phyloP scores from a whole-genome alignment of 2,888 invertebrate genomes.

The Barypeithes pellucidus region DNA sequence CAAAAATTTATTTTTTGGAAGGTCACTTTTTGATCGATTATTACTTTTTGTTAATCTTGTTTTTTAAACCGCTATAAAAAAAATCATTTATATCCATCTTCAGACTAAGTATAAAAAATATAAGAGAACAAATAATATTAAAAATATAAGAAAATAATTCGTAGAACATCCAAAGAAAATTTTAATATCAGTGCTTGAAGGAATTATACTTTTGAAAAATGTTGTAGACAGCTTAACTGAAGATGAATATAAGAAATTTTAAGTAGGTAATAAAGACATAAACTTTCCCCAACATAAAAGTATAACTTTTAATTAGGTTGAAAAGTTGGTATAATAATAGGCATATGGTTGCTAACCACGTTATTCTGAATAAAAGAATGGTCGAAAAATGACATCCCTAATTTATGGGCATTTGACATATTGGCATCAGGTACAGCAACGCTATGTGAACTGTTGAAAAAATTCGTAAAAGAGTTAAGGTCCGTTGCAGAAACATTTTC shows the following conservation, averaged over 20 bases:
- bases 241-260: slow-evolving; percentile 58
- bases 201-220: too few relatives aligned
- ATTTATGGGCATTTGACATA: slow-evolving; percentile 67
- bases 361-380: slow-evolving; percentile 68
- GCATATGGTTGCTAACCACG: slow-evolving; percentile 69
- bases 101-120: neutral
- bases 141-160: too few relatives aligned
- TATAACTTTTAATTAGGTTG: slow-evolving; percentile 65
- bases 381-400: slow-evolving; percentile 70
- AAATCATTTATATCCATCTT: slow-evolving; percentile 1
- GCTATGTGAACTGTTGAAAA: slow-evolving; percentile 64
- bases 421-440: slow-evolving; percentile 68
- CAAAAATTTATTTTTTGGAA: slow-evolving; percentile 51
- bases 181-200: too few relatives aligned
- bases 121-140: neutral
- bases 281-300: neutral
- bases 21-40: slow-evolving; percentile 56
- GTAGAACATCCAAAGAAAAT: too few relatives aligned
- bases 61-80: neutral
- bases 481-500: slow-evolving; percentile 62
- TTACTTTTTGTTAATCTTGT: slow-evolving; percentile 32
- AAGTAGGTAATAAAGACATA: neutral
- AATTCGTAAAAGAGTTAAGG: slow-evolving; percentile 60
- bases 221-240: neutral
- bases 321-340: slow-evolving; percentile 70